Evolutionary conservation across 2,888 invertebrate species (phyloP).

Genomic region (Smittia aterrima): DNA sequence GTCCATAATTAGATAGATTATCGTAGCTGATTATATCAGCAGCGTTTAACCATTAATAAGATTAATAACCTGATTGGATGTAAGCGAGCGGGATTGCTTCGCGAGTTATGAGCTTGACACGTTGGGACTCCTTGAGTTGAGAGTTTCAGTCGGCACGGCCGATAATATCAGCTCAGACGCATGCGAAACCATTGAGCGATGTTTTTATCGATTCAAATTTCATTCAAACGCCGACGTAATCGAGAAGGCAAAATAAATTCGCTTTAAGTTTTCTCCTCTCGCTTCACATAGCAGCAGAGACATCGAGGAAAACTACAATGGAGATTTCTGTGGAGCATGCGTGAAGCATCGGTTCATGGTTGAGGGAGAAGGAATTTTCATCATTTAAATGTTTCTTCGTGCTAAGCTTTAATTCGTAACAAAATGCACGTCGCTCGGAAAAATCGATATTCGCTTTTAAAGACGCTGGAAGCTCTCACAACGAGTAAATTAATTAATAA

Average conservation of each 20-base stretch:
- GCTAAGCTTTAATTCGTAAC: constrained; percentile 37
- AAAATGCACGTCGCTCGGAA: not conserved
- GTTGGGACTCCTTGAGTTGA: constrained; percentile 39
- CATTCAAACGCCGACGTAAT: not conserved
- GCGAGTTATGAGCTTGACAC: constrained; percentile 37
- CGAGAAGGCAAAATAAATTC: not conserved
- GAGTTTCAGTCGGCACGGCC: not conserved
- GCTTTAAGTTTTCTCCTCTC: not conserved
- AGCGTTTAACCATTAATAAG: constrained; percentile 38
- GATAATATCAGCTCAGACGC: constrained; percentile 18
- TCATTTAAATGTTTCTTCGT: constrained; percentile 16
- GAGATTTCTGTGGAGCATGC: constrained; percentile 39
- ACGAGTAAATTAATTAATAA: constrained; percentile 35
- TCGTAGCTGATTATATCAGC: constrained; percentile 18
- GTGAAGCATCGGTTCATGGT: constrained; percentile 35
- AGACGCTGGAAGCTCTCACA: not conserved
- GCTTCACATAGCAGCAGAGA: not conserved
- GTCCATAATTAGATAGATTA: constrained; percentile 41
- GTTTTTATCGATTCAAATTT: constrained; percentile 12
- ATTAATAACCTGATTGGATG: constrained; percentile 39
- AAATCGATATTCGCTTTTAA: constrained; percentile 40
- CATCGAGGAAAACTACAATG: constrained; percentile 26
- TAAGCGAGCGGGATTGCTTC: not conserved
- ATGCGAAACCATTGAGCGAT: constrained; percentile 19
- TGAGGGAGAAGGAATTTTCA: constrained; percentile 4